Conservation (phyloP, 1,140 invertebrate species). For the Heliconius eleuchia region DNA sequence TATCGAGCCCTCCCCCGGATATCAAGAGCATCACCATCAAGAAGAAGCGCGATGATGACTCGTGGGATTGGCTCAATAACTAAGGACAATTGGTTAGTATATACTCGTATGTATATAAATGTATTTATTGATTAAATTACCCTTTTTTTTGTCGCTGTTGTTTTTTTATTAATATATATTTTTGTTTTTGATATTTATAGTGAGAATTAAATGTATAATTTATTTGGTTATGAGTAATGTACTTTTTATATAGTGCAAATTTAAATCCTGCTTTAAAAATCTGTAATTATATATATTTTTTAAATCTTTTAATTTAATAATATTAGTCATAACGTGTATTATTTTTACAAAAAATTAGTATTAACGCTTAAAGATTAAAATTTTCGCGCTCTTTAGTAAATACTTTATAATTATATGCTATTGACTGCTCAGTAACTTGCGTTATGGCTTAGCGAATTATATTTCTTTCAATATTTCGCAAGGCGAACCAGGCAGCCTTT, state of each 20-base stretch:
- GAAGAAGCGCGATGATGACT: constrained; percentile 63
- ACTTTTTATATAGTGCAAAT: too few relatives aligned
- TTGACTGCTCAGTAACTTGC: not conserved
- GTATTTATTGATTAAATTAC: not conserved
- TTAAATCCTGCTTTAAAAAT: too few relatives aligned
- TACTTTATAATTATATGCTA: not conserved
- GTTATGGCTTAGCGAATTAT: not conserved
- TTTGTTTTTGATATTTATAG: not conserved
- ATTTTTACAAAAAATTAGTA: too few relatives aligned
- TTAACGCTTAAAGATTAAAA: too few relatives aligned
- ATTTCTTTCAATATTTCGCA: not conserved
- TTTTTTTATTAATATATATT: not conserved
- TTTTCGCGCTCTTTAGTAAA: too few relatives aligned
- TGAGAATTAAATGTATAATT: too few relatives aligned
- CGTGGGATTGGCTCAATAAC: constrained; percentile 75
- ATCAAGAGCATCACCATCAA: constrained; percentile 63
- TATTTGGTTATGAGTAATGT: too few relatives aligned
- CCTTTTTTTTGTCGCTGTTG: too few relatives aligned
- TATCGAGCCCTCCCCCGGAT: constrained; percentile 66
- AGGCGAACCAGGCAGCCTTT: not conserved
- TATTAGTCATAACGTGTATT: too few relatives aligned
- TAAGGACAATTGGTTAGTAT: constrained; percentile 36
- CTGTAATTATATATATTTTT: too few relatives aligned
- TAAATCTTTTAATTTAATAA: too few relatives aligned
- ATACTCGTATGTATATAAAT: too few relatives aligned